phyloP scores from a whole-genome alignment of 2,888 invertebrate genomes.

The Camponotus fellah region DNA sequence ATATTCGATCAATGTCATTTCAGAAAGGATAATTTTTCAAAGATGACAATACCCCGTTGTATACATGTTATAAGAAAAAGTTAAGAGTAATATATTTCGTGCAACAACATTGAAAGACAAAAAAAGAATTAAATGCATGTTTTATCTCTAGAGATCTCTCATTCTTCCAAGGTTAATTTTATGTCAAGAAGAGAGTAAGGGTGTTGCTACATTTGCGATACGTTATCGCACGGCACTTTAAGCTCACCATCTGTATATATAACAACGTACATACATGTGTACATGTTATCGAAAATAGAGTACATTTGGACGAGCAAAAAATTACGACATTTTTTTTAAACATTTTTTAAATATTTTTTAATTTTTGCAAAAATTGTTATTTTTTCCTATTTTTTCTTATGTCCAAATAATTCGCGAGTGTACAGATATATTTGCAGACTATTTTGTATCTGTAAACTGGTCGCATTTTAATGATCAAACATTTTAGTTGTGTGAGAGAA shows the following conservation, averaged over 20 bases:
- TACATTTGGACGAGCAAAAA: background rate
- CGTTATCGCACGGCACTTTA: conserved; percentile 1
- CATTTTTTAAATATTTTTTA: background rate
- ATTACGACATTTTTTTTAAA: background rate
- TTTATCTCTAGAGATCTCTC: background rate
- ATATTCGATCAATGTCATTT: background rate
- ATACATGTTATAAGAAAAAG: background rate
- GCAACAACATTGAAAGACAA: background rate
- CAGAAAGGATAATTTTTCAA: background rate
- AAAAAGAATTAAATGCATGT: background rate
- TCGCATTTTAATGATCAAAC: background rate
- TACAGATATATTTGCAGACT: background rate
- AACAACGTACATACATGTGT: background rate
- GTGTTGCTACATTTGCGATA: conserved; percentile 10
- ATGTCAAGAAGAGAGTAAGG: background rate
- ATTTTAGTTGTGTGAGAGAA: background rate
- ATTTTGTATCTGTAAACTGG: background rate
- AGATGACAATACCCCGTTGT: background rate
- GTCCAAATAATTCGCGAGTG: background rate
- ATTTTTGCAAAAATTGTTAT: background rate
- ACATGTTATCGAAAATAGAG: background rate
- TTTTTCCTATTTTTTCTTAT: background rate
- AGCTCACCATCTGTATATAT: background rate
- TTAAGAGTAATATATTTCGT: background rate
- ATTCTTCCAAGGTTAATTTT: background rate